These are phyloP conservation scores for Pristionchus arcanus DNA, from an alignment of 2,888 invertebrate species.

Conservation along the genomic window DNA sequence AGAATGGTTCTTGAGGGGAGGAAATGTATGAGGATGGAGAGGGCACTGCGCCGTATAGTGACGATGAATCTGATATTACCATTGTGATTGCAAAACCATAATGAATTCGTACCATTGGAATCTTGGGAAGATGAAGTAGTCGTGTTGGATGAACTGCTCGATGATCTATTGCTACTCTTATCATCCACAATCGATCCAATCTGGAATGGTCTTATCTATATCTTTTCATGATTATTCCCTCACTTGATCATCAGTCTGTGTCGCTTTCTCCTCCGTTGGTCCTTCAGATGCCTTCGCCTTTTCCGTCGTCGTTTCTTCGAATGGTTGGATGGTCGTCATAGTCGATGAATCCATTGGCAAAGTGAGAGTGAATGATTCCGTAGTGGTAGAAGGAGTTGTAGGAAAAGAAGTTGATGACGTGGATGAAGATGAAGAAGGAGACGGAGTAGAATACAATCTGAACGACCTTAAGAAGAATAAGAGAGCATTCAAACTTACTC, in stretches of 20 bases:
- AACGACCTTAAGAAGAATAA: not conserved
- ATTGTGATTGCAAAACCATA: not conserved
- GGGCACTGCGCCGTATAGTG: not conserved
- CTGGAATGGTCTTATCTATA: not conserved
- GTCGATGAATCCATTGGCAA: not conserved
- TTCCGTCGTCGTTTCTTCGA: not conserved
- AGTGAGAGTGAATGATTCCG: not conserved
- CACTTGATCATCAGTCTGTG: constrained; percentile 7
- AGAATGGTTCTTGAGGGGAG: constrained; percentile 39
- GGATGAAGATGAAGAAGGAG: not conserved
- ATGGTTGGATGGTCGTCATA: not conserved
- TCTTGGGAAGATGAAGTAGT: not conserved
- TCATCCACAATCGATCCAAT: not conserved
- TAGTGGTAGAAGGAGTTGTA: not conserved
- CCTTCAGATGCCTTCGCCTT: not conserved
- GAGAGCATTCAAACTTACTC: not conserved
- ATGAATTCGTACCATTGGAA: not conserved
- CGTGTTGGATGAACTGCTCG: not conserved
- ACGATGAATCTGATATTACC: not conserved
- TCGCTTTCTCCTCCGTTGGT: not conserved
- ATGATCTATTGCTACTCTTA: not conserved
- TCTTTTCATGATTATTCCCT: not conserved
- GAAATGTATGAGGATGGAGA: constrained; percentile 37
- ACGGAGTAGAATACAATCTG: not conserved
- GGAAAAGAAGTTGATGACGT: not conserved